These are phyloP conservation scores for Nephrotoma guestfalica DNA, from an alignment of 2,888 invertebrate species.

Conservation along the genomic window DNA sequence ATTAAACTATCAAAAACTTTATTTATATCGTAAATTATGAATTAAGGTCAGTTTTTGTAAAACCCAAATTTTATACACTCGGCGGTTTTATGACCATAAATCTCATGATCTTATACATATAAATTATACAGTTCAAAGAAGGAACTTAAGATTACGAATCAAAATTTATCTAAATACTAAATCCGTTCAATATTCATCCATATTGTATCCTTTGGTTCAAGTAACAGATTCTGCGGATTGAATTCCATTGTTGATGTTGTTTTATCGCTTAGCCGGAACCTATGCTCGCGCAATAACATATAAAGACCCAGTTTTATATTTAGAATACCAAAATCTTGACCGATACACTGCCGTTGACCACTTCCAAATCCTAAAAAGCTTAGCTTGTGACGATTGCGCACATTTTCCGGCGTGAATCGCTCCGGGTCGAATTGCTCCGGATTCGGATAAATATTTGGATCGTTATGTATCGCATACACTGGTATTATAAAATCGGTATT, in stretches of 20 bases:
- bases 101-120: too few relatives aligned
- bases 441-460: conserved; percentile 41
- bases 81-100: too few relatives aligned
- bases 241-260: conserved; percentile 5
- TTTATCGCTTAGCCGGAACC: not conserved
- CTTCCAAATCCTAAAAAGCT: conserved; percentile 32
- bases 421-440: conserved; percentile 47
- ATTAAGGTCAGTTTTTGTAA: too few relatives aligned
- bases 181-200: conserved; percentile 6
- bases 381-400: conserved; percentile 28
- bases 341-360: conserved; percentile 32
- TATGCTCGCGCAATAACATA: conserved; percentile 8
- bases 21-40: too few relatives aligned
- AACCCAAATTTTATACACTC: too few relatives aligned
- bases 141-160: not conserved
- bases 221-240: not conserved
- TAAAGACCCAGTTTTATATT: conserved; percentile 15
- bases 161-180: not conserved
- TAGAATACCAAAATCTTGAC: conserved; percentile 25
- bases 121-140: not conserved
- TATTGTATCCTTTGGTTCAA: not conserved
- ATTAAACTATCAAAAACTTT: too few relatives aligned
- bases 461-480: conserved; percentile 42
- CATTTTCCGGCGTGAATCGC: conserved; percentile 39
- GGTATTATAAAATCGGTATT: conserved; percentile 39